Evolutionary conservation across 2,113 vertebrate species (phyloP).

Genomic region (Pongo pygmaeus): DNA sequence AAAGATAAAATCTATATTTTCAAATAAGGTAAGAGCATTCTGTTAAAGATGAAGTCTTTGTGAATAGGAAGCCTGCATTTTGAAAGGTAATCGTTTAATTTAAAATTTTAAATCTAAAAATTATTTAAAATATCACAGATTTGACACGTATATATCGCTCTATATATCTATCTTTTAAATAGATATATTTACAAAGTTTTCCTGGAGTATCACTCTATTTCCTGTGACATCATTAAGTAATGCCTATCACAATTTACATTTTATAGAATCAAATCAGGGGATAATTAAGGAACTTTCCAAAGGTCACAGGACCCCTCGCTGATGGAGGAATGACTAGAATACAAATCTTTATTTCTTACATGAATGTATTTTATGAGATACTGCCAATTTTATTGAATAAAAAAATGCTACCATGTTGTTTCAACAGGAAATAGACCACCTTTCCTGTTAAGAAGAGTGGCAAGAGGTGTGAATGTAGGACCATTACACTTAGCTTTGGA

Average conservation of each 20-base stretch:
- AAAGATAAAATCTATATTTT: background rate
- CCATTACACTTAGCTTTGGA: background rate
- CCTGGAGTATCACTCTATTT: background rate
- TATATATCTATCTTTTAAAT: too few species aligned
- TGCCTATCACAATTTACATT: background rate
- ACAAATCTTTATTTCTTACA: background rate
- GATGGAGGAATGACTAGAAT: background rate
- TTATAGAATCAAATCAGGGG: background rate
- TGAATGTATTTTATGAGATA: background rate
- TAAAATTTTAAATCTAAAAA: background rate
- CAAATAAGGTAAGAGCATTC: background rate
- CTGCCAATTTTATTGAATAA: background rate
- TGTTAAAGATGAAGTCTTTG: slow-evolving; percentile 4
- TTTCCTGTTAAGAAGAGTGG: background rate
- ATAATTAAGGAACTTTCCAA: background rate
- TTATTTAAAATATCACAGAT: background rate
- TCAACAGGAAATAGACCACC: background rate
- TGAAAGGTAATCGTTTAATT: background rate
- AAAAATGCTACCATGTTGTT: background rate
- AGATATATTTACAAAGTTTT: background rate
- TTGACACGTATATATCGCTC: background rate
- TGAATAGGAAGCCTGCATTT: background rate
- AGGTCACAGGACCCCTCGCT: background rate
- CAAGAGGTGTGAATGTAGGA: fast-evolving
- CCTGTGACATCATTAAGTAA: background rate